Percentiles rank a stretch among this genome's conserved stretches.
Conservation (phyloP, 2,888 invertebrate species). For the Nebria brevicollis region DNA sequence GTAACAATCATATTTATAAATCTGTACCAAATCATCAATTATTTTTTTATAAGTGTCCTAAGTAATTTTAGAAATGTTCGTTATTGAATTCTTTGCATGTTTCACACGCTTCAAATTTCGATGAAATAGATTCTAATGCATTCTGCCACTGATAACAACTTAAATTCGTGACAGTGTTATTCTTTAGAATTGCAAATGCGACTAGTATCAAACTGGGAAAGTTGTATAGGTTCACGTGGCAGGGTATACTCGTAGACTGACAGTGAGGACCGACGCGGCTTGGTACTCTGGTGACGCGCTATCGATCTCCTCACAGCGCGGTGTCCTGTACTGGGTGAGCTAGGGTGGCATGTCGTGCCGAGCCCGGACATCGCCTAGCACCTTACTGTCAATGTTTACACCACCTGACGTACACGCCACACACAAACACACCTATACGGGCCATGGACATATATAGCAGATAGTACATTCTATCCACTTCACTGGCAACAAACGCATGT, state of each 20-base stretch:
- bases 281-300: neutral
- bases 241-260: neutral
- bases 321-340: neutral
- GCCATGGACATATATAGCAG: neutral
- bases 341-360: neutral
- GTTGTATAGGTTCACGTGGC: neutral
- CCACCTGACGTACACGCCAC: conserved; percentile 29
- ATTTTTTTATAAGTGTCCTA: too few relatives aligned
- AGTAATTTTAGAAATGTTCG: too few relatives aligned
- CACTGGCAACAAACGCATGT: neutral
- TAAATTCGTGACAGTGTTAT: neutral
- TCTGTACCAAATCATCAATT: too few relatives aligned
- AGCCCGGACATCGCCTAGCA: conserved; percentile 24
- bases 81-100: too few relatives aligned
- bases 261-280: neutral
- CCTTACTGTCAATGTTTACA: conserved; percentile 41
- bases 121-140: too few relatives aligned
- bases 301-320: conserved; percentile 22
- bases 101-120: too few relatives aligned
- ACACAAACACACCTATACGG: neutral
- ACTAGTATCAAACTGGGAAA: neutral
- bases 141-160: too few relatives aligned
- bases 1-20: too few relatives aligned
- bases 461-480: neutral
- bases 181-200: neutral